Conservation (phyloP, 2,888 invertebrate genomes). For the Auanema freiburgensis region DNA sequence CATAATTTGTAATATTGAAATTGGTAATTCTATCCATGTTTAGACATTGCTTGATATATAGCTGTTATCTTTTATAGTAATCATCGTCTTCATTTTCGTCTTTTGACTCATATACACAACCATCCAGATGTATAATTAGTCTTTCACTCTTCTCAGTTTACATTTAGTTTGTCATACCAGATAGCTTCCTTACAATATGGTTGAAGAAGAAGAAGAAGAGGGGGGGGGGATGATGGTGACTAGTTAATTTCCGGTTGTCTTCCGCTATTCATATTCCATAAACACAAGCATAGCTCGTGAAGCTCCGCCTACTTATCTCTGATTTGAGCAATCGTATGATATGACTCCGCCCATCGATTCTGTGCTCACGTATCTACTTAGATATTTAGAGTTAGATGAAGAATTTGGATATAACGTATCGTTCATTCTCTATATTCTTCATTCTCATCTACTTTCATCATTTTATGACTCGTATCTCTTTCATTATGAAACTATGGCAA, state of each 20-base stretch:
- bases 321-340: constrained; percentile 9
- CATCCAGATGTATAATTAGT: constrained; percentile 4
- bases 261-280: constrained; percentile 12
- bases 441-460: too few species aligned
- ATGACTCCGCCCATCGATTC: constrained; percentile 7
- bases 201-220: too few species aligned
- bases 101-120: not conserved
- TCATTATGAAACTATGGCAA: too few species aligned
- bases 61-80: not conserved
- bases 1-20: too few species aligned
- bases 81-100: constrained; percentile 5
- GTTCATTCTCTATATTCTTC: too few species aligned
- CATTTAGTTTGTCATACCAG: constrained; percentile 22
- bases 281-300: constrained; percentile 3
- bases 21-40: too few species aligned
- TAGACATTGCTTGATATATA: too few species aligned
- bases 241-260: constrained; percentile 20
- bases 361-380: too few species aligned
- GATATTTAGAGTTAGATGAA: too few species aligned
- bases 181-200: constrained; percentile 10
- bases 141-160: constrained; percentile 20
- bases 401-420: too few species aligned
- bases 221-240: too few species aligned
- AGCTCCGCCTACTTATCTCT: constrained; percentile 11
- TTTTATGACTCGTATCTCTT: too few species aligned